Evolutionary conservation across 2,888 invertebrate species (phyloP).

Genomic region (Rhagophthalmus giganteus): DNA sequence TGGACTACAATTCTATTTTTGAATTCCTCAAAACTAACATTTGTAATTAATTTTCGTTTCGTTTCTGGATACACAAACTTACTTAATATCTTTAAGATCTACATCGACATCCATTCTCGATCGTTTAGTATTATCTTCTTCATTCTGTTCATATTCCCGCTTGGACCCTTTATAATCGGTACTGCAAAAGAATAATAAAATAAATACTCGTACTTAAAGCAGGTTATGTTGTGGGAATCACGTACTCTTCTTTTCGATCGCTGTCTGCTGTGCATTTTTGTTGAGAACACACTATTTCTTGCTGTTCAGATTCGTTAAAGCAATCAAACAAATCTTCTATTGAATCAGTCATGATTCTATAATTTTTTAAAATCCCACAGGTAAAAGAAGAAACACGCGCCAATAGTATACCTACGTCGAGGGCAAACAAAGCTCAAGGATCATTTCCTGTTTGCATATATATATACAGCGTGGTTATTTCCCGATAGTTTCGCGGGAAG

Average conservation of each 20-base stretch:
- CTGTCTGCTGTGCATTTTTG: slow-evolving; percentile 1
- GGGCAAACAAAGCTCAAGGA: too few species aligned
- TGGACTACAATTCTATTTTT: slow-evolving; percentile 84
- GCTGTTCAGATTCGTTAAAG: slow-evolving; percentile 46
- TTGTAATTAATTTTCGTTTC: slow-evolving; percentile 4
- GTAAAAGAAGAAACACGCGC: too few species aligned
- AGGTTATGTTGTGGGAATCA: slow-evolving; percentile 28
- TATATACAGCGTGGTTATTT: too few species aligned
- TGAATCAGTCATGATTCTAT: slow-evolving; percentile 48
- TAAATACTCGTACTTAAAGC: slow-evolving; percentile 24
- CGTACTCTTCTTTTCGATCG: slow-evolving; percentile 13
- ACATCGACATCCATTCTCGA: slow-evolving; percentile 46
- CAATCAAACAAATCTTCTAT: slow-evolving; percentile 54
- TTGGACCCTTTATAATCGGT: slow-evolving; percentile 42
- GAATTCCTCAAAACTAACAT: slow-evolving; percentile 70
- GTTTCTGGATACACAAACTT: too few species aligned
- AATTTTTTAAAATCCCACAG: not conserved
- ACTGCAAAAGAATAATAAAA: slow-evolving; percentile 34
- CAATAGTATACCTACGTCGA: too few species aligned
- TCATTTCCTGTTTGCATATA: too few species aligned
- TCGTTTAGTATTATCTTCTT: slow-evolving; percentile 40
- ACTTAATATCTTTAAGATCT: slow-evolving; percentile 51
- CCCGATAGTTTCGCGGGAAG: too few species aligned
- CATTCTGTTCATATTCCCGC: slow-evolving; percentile 43
- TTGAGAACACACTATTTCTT: not conserved